Evolutionary conservation across 1,140 invertebrate species (phyloP).

Genomic region (Dreissena rostriformis): DNA sequence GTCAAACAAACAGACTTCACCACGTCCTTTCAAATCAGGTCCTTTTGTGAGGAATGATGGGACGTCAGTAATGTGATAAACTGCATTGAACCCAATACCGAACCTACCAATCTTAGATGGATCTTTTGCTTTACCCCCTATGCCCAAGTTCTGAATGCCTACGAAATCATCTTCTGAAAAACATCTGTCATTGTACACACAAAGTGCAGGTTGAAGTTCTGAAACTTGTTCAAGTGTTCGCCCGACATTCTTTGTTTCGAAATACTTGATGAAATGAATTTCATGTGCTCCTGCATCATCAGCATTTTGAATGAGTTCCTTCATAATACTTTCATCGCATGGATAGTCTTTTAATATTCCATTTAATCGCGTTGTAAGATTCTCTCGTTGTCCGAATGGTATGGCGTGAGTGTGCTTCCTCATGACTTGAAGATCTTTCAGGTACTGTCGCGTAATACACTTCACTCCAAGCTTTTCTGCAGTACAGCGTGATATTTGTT

Average conservation of each 20-base stretch:
- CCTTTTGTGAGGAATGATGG: constrained; percentile 72
- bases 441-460: constrained; percentile 47
- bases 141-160: constrained; percentile 73
- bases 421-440: constrained; percentile 23
- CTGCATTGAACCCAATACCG: constrained; percentile 78
- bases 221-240: constrained; percentile 60
- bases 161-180: constrained; percentile 73
- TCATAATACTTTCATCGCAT: constrained; percentile 39
- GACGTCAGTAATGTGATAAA: constrained; percentile 76
- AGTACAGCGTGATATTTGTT: constrained; percentile 42
- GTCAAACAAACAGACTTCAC: constrained; percentile 73
- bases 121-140: constrained; percentile 69
- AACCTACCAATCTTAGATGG: constrained; percentile 70
- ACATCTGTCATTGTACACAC: constrained; percentile 72
- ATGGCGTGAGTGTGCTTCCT: too few relatives aligned
- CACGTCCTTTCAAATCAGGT: constrained; percentile 56
- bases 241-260: constrained; percentile 22
- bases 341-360: constrained; percentile 11
- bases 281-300: constrained; percentile 77
- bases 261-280: constrained; percentile 74
- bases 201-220: constrained; percentile 72
- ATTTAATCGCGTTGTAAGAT: neutral
- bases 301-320: constrained; percentile 81
- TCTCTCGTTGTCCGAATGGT: neutral
- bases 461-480: constrained; percentile 63